Percentiles rank a stretch among this genome's conserved stretches.
These are phyloP conservation scores for Silurus glanis DNA, from an alignment of 2,113 vertebrate genomes.

Conservation along the genomic window DNA sequence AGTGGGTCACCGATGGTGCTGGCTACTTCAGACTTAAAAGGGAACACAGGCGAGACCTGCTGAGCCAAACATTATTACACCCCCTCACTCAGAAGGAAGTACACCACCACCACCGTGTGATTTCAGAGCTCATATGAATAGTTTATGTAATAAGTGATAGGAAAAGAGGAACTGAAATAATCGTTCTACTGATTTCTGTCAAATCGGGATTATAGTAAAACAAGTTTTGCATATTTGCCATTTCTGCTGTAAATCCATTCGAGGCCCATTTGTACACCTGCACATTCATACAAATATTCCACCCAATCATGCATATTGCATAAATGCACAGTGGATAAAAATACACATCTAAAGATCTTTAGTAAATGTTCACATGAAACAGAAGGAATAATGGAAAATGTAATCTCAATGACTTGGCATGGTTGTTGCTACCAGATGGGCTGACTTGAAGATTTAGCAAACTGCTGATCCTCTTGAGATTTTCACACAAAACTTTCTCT, in stretches of 20 bases:
- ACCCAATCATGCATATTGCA: not conserved
- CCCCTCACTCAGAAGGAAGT: not conserved
- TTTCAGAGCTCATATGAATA: constrained; percentile 7
- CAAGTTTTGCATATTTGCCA: not conserved
- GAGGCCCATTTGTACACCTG: not conserved
- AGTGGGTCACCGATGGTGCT: constrained; percentile 5
- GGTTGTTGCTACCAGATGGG: not conserved
- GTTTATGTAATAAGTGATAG: not conserved
- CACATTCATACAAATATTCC: not conserved
- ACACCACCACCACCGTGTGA: not conserved
- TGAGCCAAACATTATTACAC: not conserved
- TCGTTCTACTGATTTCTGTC: not conserved
- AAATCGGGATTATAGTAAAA: not conserved
- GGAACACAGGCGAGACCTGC: constrained; percentile 3
- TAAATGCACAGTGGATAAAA: too few relatives aligned
- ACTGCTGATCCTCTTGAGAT: not conserved
- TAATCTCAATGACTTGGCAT: not conserved
- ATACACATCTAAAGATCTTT: not conserved
- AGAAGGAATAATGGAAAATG: not conserved
- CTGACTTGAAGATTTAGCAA: not conserved
- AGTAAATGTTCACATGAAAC: not conserved
- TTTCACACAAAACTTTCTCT: not conserved
- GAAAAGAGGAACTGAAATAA: not conserved
- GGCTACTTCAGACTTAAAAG: not conserved
- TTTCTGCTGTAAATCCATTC: not conserved